Percentiles rank a stretch among this genome's conserved stretches.
Evolutionary conservation across 2,888 invertebrate genomes (phyloP).

Genomic region (Dioctria linearis): DNA sequence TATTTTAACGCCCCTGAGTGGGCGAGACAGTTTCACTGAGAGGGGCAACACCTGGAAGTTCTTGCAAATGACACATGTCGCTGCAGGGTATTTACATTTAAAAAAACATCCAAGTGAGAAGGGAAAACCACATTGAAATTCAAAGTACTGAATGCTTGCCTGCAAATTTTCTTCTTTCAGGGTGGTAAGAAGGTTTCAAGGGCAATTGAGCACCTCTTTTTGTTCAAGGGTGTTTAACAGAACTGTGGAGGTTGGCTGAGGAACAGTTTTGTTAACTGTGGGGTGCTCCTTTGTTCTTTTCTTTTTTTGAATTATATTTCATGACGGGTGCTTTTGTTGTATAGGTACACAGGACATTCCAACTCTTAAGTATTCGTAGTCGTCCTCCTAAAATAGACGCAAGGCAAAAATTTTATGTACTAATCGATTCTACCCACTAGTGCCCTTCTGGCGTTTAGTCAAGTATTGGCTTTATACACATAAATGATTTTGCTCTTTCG

Average conservation of each 20-base stretch:
- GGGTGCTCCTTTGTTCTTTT: constrained; percentile 25
- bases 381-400: too few relatives aligned
- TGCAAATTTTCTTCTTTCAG: not conserved
- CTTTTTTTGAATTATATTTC: constrained; percentile 27
- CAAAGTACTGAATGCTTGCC: too few relatives aligned
- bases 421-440: not conserved
- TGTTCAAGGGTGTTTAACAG: constrained; percentile 35
- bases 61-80: too few relatives aligned
- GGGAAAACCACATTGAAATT: too few relatives aligned
- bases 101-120: too few relatives aligned
- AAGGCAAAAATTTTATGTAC: too few relatives aligned
- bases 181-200: constrained; percentile 37
- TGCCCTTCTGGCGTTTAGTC: not conserved
- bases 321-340: constrained; percentile 26
- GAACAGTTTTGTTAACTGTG: constrained; percentile 15
- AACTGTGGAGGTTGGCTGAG: not conserved
- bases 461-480: constrained; percentile 33
- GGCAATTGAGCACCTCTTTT: constrained; percentile 33
- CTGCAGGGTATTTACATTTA: too few relatives aligned
- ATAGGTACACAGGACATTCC: not conserved
- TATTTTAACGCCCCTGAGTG: too few relatives aligned
- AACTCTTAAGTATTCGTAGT: too few relatives aligned
- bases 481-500: not conserved
- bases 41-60: too few relatives aligned
- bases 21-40: too few relatives aligned